phyloP scores from a whole-genome alignment of 2,113 vertebrate species.

The Psilopogon haemacephalus region DNA sequence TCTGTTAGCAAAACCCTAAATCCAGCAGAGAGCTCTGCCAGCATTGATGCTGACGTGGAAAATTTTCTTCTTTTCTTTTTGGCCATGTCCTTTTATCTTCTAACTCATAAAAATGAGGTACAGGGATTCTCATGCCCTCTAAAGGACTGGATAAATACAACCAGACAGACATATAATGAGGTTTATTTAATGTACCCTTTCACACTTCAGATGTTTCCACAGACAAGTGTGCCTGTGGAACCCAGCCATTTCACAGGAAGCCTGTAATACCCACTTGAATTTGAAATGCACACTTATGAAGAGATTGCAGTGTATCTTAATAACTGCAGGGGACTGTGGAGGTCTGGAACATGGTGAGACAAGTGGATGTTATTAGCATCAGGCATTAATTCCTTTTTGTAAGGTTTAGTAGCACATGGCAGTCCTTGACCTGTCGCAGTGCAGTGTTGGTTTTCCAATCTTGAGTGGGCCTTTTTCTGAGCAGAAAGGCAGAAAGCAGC shows the following conservation, averaged over 20 bases:
- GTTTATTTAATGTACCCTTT: background rate
- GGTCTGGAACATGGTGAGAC: background rate
- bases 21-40: background rate
- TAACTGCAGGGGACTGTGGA: background rate
- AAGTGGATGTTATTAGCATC: background rate
- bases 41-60: background rate
- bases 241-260: background rate
- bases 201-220: background rate
- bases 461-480: background rate
- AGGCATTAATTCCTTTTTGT: background rate
- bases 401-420: background rate
- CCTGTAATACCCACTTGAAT: slow-evolving; percentile 12
- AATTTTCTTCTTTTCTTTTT: background rate
- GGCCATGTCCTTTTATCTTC: background rate
- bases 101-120: background rate
- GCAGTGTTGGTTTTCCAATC: background rate
- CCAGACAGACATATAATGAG: slow-evolving; percentile 2
- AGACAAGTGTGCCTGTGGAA: background rate
- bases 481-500: background rate
- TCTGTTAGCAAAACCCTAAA: background rate
- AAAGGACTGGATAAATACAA: background rate
- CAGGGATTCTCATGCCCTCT: background rate
- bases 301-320: slow-evolving; percentile 2
- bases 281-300: slow-evolving; percentile 3
- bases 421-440: background rate